Conservation (phyloP, 2,113 vertebrate species). For the Lamprotornis superbus region DNA sequence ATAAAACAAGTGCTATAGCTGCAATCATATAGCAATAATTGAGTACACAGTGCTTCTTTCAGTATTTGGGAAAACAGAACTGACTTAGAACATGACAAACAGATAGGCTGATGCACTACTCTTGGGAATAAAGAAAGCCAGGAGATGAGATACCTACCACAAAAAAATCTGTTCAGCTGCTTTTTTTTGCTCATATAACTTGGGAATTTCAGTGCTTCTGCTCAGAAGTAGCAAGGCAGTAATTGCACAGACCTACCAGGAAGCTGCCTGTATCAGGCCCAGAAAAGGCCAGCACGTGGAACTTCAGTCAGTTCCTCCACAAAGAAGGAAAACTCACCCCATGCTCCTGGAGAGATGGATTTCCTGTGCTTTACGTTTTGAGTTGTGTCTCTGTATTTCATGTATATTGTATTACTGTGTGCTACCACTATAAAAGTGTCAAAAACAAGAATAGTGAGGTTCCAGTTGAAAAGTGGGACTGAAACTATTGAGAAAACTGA, state of each 20-base stretch:
- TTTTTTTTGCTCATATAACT: neutral
- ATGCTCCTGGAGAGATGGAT: neutral
- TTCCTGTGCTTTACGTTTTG: neutral
- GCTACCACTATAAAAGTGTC: neutral
- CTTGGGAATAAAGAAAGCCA: neutral
- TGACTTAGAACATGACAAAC: neutral
- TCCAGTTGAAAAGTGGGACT: neutral
- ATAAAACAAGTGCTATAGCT: neutral
- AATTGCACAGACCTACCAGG: neutral
- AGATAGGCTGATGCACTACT: neutral
- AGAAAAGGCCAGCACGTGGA: fast-evolving
- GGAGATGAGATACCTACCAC: neutral
- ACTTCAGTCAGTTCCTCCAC: neutral
- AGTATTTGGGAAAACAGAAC: neutral
- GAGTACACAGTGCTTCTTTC: neutral
- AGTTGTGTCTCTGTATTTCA: neutral
- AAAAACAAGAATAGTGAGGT: neutral
- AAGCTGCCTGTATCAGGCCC: neutral
- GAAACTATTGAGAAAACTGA: neutral
- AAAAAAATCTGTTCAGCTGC: neutral
- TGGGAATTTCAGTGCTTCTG: neutral
- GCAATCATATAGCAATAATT: neutral
- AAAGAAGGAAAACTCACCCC: neutral
- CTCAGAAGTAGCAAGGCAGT: neutral
- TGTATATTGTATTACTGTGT: neutral